phyloP scores from a whole-genome alignment of 2,113 vertebrate species.

The Callipepla californica region DNA sequence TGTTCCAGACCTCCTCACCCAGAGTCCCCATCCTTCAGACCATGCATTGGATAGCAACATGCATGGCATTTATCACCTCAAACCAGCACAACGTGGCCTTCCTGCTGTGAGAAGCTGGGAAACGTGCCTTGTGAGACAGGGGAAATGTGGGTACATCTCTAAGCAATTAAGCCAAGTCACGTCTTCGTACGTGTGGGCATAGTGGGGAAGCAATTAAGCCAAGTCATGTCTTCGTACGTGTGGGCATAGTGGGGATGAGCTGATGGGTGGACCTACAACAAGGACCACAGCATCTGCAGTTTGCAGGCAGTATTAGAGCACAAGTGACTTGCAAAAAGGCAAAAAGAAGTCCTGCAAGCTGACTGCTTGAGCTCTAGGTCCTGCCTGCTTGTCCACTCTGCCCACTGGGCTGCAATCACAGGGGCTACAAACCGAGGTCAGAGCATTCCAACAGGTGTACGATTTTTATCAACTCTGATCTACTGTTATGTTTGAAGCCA shows the following conservation, averaged over 20 bases:
- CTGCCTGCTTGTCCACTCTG: not conserved
- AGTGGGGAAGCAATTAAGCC: not conserved
- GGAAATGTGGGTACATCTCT: fast-evolving
- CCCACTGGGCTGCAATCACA: not conserved
- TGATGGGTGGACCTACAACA: too few species aligned
- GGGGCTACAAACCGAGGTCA: not conserved
- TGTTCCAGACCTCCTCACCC: not conserved
- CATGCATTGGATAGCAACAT: not conserved
- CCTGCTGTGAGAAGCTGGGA: not conserved
- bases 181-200: not conserved
- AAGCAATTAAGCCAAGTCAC: not conserved
- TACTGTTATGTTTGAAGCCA: not conserved
- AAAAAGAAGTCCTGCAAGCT: not conserved
- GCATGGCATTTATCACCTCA: not conserved
- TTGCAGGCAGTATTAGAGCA: not conserved
- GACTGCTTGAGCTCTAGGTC: fast-evolving
- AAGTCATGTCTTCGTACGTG: not conserved
- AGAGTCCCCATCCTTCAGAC: not conserved
- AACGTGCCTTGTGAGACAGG: not conserved
- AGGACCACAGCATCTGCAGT: not conserved
- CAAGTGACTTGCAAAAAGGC: not conserved
- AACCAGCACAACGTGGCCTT: not conserved
- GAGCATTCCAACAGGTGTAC: not conserved
- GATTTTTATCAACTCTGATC: not conserved
- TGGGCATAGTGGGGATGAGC: too few species aligned